A percentile compares a stretch with the other conserved stretches of the same genome.
Evolutionary conservation across 2,113 vertebrate genomes (phyloP).

Genomic region (Fregetta grallaria): DNA sequence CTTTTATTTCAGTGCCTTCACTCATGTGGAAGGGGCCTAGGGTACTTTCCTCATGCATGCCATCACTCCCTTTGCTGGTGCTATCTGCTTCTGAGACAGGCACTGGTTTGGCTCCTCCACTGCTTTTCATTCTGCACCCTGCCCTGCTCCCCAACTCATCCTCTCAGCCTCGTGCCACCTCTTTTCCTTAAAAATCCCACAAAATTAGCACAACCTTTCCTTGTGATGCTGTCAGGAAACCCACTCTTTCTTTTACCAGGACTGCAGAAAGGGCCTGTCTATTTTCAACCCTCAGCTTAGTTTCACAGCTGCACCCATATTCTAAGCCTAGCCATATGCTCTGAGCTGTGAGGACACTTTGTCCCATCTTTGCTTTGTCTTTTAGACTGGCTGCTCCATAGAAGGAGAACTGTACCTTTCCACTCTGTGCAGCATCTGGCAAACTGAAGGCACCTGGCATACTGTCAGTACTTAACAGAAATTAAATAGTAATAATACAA

Average conservation of each 20-base stretch:
- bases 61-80: not conserved
- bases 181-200: not conserved
- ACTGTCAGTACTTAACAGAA: constrained; percentile 39
- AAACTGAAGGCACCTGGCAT: not conserved
- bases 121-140: not conserved
- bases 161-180: not conserved
- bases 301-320: not conserved
- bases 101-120: not conserved
- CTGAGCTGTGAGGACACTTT: not conserved
- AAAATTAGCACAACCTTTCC: not conserved
- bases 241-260: not conserved
- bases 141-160: not conserved
- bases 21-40: not conserved
- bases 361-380: not conserved
- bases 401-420: not conserved
- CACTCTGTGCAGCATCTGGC: constrained; percentile 1
- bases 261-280: not conserved
- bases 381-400: not conserved
- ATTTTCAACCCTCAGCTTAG: not conserved
- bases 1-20: not conserved
- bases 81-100: not conserved
- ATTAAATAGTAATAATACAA: constrained; percentile 49
- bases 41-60: not conserved
- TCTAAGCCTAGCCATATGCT: not conserved
- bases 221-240: not conserved